Percentiles rank a stretch among this genome's conserved stretches.
Evolutionary conservation across 2,113 vertebrate genomes (phyloP).

Genomic region (Chinchilla lanigera): DNA sequence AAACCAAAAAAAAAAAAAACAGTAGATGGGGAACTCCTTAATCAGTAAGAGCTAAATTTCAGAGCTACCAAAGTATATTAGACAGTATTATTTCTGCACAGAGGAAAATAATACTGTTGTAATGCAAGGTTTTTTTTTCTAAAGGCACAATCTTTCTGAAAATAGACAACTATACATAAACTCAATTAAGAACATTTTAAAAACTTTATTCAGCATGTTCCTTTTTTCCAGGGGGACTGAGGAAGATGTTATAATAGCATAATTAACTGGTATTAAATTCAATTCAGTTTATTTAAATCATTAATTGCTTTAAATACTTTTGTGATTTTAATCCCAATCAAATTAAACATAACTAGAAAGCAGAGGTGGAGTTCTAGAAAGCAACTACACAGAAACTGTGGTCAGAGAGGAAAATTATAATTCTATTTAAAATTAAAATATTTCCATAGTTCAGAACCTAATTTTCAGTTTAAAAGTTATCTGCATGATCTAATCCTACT

Average conservation of each 20-base stretch:
- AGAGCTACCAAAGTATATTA: conserved; percentile 28
- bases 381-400: background rate
- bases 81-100: background rate
- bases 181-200: background rate
- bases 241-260: conserved; percentile 10
- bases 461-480: conserved; percentile 11
- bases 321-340: background rate
- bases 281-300: conserved; percentile 38
- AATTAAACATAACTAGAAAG: conserved; percentile 38
- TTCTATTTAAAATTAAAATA: conserved; percentile 35
- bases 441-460: background rate
- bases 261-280: conserved; percentile 14
- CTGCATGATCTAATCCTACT: background rate
- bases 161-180: conserved; percentile 21
- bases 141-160: background rate
- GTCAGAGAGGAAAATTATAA: background rate
- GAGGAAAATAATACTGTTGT: background rate
- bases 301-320: conserved; percentile 49
- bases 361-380: background rate
- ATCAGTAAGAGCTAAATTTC: conserved; percentile 48
- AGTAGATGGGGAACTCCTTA: background rate
- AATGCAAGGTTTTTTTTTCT: background rate
- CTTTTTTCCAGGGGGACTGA: background rate
- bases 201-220: background rate
- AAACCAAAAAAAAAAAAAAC: too few relatives aligned